phyloP scores from a whole-genome alignment of 1,140 invertebrate species.

The Trinorchestia longiramus region DNA sequence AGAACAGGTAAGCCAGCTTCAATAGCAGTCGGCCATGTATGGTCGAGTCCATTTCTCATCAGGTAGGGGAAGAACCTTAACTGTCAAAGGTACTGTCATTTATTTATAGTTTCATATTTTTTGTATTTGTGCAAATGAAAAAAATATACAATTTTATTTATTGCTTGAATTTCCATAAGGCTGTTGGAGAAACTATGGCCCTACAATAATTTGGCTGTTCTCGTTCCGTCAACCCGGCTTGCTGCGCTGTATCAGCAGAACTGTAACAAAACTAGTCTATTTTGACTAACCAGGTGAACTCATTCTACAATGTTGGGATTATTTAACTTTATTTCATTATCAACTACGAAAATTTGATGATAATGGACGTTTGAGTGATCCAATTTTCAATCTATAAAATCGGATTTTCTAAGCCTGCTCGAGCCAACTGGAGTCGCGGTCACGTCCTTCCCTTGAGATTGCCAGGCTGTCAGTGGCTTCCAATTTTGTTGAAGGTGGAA shows the following conservation, averaged over 20 bases:
- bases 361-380: too few relatives aligned
- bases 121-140: not conserved
- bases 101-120: not conserved
- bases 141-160: not conserved
- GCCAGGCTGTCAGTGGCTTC: not conserved
- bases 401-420: not conserved
- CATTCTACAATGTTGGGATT: not conserved
- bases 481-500: not conserved
- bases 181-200: not conserved
- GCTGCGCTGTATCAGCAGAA: not conserved
- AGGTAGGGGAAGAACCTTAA: not conserved
- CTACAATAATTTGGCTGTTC: not conserved
- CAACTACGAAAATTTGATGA: too few relatives aligned
- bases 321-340: too few relatives aligned
- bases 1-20: not conserved
- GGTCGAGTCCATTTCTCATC: constrained; percentile 6
- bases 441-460: not conserved
- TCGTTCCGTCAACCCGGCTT: not conserved
- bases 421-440: not conserved
- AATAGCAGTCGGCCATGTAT: not conserved
- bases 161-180: not conserved
- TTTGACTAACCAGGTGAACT: not conserved
- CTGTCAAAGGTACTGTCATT: not conserved
- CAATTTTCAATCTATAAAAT: too few relatives aligned
- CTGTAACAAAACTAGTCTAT: not conserved